Base-by-base conservation (phyloP, 1,140 invertebrate species). In the Drosophila pruinosa region DNA sequence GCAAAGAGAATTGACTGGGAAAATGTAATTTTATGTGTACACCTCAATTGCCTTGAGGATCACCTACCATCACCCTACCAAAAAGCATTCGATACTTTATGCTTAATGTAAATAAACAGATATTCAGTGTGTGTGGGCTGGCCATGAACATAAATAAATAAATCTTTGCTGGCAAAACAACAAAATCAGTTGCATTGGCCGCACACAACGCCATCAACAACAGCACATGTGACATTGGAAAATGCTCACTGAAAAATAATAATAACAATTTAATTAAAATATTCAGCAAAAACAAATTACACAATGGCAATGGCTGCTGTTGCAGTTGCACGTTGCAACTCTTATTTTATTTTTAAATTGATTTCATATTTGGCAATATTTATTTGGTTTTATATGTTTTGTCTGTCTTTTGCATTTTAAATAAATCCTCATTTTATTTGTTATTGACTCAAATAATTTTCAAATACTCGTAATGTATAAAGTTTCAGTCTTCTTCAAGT, bases 211-310 rank as follows among this genome's bases (percentile, higher is more conserved):
- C 12, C 17, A 48, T 19, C 19, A 47, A 47, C 39, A 63, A 43
- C 21, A 41, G 43, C 10, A 47, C 12, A n/a, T 45, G 12, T 4
- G 38, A 47, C 15, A 52, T 52, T 34, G 17, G 17, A 12, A 62
- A 58, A 50, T 61, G 41, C 67, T 47, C 43, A 69, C 43, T 63
- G 75, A 79, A 82, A 65, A 85, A 85, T 80, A 83, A 83, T 83
- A 83, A 85, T 85, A 85, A 85, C 80, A 85, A 85, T 85, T 85
- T 85, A 85, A 85, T 85, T 85, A 85, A 85, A 85, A 85, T 73
- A 85, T 85, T 65, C 77, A 85, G 75, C 77, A 85, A 80, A 86
- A 80, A 76, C 77, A 85, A 59, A 79, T 76, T 64, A 64, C 73
- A 70, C 36, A 72, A 72, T 52, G 54, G 36, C 48, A 56, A 38